These are phyloP conservation scores for Antheraea pernyi DNA, from an alignment of 1,140 invertebrate genomes.

Conservation along the genomic window DNA sequence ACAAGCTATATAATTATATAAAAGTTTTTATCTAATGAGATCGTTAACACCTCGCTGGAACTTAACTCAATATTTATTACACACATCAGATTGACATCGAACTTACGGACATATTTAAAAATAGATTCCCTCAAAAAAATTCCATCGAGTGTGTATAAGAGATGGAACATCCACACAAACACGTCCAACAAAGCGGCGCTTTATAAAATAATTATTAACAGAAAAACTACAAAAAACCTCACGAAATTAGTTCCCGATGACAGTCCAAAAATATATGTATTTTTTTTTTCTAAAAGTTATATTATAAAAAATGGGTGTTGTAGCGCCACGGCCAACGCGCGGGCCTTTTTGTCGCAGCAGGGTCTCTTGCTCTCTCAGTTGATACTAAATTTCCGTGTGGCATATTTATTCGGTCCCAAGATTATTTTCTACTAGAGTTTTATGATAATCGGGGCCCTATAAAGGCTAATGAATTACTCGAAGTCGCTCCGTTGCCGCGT, in stretches of 20 bases:
- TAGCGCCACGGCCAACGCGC: slow-evolving; percentile 64
- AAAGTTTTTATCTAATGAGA: neutral
- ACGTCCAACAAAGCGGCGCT: slow-evolving; percentile 32
- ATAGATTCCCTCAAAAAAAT: neutral
- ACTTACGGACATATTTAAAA: neutral
- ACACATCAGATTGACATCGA: neutral
- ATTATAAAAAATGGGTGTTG: slow-evolving; percentile 41
- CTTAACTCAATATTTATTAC: neutral
- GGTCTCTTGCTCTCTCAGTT: slow-evolving; percentile 38
- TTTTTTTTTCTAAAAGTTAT: slow-evolving; percentile 31
- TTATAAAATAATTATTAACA: slow-evolving; percentile 60
- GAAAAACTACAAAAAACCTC: slow-evolving; percentile 64
- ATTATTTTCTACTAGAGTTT: slow-evolving; percentile 76
- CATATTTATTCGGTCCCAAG: slow-evolving; percentile 68
- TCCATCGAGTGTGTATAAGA: neutral
- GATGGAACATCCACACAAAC: neutral
- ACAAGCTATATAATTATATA: neutral
- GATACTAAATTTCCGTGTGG: slow-evolving; percentile 68
- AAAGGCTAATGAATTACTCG: slow-evolving; percentile 70
- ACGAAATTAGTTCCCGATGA: slow-evolving; percentile 77
- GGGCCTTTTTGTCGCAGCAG: slow-evolving; percentile 61
- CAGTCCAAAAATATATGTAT: slow-evolving; percentile 70
- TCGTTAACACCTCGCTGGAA: neutral
- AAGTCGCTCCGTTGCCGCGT: slow-evolving; percentile 54
- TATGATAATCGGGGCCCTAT: slow-evolving; percentile 66